These are phyloP conservation scores for Lathamus discolor DNA, from an alignment of 2,113 vertebrate genomes.

Conservation along the genomic window DNA sequence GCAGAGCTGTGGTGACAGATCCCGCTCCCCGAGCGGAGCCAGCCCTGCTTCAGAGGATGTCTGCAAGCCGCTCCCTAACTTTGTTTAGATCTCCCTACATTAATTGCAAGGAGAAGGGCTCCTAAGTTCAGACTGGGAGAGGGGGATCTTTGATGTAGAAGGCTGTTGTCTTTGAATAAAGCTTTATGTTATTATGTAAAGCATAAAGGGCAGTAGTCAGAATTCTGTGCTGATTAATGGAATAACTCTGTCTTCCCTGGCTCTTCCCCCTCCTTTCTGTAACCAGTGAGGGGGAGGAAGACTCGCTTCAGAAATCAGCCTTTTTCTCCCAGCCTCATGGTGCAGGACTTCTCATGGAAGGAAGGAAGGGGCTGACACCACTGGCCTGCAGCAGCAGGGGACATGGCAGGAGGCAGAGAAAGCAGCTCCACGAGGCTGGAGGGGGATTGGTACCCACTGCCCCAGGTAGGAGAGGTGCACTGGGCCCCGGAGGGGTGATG, in stretches of 20 bases:
- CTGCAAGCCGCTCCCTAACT: neutral
- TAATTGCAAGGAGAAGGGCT: conserved; percentile 40
- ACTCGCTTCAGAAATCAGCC: neutral
- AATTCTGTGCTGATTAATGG: neutral
- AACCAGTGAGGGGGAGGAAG: neutral
- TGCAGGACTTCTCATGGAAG: accelerated
- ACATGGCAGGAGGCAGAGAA: accelerated
- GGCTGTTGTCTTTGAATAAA: conserved; percentile 1
- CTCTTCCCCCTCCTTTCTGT: neutral
- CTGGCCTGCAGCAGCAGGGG: neutral
- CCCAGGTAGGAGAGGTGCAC: neutral
- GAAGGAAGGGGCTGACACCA: neutral
- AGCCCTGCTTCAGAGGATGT: neutral
- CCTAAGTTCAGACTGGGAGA: neutral
- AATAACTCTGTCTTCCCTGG: neutral
- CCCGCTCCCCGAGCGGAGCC: neutral
- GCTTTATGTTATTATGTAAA: conserved; percentile 38
- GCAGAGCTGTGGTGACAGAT: neutral
- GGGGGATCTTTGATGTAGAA: neutral
- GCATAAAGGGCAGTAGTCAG: conserved; percentile 24
- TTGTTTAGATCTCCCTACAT: neutral
- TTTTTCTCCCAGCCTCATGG: neutral
- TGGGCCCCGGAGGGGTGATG: neutral
- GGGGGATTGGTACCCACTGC: neutral
- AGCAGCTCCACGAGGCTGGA: neutral